Base-by-base conservation (phyloP, 2,113 vertebrate genomes). In the Microcebus murinus region DNA sequence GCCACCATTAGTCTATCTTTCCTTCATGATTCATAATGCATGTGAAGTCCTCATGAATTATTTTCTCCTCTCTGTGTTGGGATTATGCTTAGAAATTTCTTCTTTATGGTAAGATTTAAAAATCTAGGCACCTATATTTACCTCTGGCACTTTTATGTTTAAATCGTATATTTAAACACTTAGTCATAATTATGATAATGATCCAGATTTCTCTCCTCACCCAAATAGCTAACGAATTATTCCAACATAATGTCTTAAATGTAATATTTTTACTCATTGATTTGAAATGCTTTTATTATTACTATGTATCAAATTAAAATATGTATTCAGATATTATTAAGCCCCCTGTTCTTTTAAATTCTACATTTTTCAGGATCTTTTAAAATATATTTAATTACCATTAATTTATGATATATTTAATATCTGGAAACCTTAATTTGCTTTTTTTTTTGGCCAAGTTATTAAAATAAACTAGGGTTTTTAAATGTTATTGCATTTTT, bases 81-180 rank as follows among this genome's bases (percentile, higher is more conserved):
- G n/a, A 85, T 90, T 93, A 55, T 77, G 8, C 67, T 88, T 68
- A 82, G 52, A 76, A 91, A 93, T 18, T 10, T 68, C 36, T 8
- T 68, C 42, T 90, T 4, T 67, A 29, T 83, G 59, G 34, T 63
- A 86, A 93, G 25, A 94, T 94, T 92, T 67, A 76, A 92, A 93
- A 97, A 50, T 34, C 2, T 31, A 82, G 25, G 6, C 5, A 76
- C 8, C 42, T 88, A 13, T 86, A 67, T 97, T 95, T 88, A 89
- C 18, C 59, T 15, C 18, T 73, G 29, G 12, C 39, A 77, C 13
- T 67, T 71, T 88, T 55, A 8, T 77, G 21, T 59, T 91, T 94
- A 74, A 79, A 50, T 77, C 4, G 61, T 79, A 23, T 71, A 71
- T 57, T 79, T 85, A 70, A 87, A 86, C 85, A 65, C 3, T 71